Base-by-base conservation (phyloP, 2,113 vertebrate genomes). In the Oreochromis niloticus region DNA sequence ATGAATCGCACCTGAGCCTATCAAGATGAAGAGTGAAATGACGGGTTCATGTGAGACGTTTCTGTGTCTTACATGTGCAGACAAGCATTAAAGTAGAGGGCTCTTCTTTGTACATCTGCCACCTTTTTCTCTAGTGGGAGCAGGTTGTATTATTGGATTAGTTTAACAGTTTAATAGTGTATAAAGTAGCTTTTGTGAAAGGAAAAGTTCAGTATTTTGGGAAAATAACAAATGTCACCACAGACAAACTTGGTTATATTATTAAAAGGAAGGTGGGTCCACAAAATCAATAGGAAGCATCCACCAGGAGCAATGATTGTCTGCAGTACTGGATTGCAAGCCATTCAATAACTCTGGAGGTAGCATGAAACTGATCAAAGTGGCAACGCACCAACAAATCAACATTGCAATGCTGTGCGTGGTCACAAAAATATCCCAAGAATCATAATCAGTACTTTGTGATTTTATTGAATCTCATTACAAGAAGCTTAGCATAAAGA, bases 1-100 rank as follows among this genome's bases (percentile, higher is more conserved):
- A 93, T 84, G 90, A 95, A 94, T 93, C 41, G 82, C 87, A 82
- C 91, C 54, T 48, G 19, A 90, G 88, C 71, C 79, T 50, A 82
- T 89, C 85, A 78, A 63, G 87, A 87, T 7, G 9, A 85, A 41
- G 34, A 78, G 50, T 43, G 87, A 91, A 86, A 88, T 84, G 73
- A 92, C 85, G 52, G 55, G 61, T 83, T 90, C 71, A 46, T 24
- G 83, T 90, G 85, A 90, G 80, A 78, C 85, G 91, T 91, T 59
- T 80, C 68, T 41, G 82, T 19, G 27, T 92, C 80, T 87, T 13
- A 1, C 34, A 68, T 68, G 61, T 63, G 71, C 55, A 79, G 24
- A 57, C 19, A 87, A 83, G 50, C 85, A 75, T 89, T 89, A 75
- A 50, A 78, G 6, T 32, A 78, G 43, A 50, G 6, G 27, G 16